Evolutionary conservation across 2,797 vertebrate genomes (phyloP), one percentile per base, ranked within the genome.

Genomic region (Pipistrellus pipistrellus): DNA sequence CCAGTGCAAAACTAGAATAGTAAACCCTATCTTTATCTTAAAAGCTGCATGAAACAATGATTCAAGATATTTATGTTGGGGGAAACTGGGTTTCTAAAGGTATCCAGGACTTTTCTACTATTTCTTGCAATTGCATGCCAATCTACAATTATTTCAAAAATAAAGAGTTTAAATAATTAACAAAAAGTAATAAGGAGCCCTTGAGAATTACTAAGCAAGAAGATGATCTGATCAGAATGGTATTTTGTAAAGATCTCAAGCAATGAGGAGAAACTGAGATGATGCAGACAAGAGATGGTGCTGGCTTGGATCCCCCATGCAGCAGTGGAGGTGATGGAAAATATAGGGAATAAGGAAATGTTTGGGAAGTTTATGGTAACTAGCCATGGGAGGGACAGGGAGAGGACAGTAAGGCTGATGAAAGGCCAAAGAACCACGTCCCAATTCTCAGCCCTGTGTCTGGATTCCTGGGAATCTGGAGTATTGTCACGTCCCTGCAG

Each of bases 1-100:
- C 27, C 57, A 80, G 53, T 48, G n/a, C 27, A 14, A 66, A 86
- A 41, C 32, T 9, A 44, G 4, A 87, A 46, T 32, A 44, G 4
- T 38, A 35, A 75, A 46, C 46, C 62, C 32, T 18, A 30, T 30
- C 57, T 90, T 87, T 59, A 84, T 86, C 76, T 85, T 55, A 35
- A 94, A 93, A 53, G 64, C 32, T 59, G 41, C 72, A 87, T 41
- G 72, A n/a, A 89, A 53, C 41, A 69, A 18, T 55, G 48, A 44
- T 44, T 72, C 44, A 72, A 32, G 68, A 55, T n/a, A 23, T 32
- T 87, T 62, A 48, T n/a, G 17, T 4, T 21, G 9, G 30, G 46
- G 62, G 27, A 77, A 88, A 77, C 64, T 3, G 11, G 35, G 38
- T 68, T 78, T 78, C 30, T 10, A 59, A 78, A 71, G 59, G 20